Conservation (phyloP, 1,140 invertebrate species). For the Ptiloglossa arizonensis region DNA sequence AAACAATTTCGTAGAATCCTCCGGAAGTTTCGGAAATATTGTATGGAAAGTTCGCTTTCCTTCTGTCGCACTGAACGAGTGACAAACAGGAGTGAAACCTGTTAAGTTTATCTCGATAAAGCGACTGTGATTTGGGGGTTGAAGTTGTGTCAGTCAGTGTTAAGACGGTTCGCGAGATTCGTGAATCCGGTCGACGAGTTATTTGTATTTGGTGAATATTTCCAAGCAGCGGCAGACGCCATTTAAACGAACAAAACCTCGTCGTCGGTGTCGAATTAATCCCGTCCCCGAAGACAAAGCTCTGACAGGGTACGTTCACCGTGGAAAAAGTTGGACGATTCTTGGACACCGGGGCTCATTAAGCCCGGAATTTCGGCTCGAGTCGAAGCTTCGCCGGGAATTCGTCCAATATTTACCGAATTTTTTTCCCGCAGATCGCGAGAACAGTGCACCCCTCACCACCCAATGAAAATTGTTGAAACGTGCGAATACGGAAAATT, state of each 20-base stretch:
- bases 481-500: not conserved
- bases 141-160: no score
- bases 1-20: no score
- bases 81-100: no score
- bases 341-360: slow-evolving; percentile 13
- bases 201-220: not conserved
- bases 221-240: not conserved
- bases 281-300: slow-evolving; percentile 7
- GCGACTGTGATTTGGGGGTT: no score
- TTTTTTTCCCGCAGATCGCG: not conserved
- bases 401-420: slow-evolving; percentile 24
- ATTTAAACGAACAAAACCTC: not conserved
- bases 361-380: slow-evolving; percentile 16
- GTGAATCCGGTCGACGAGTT: not conserved
- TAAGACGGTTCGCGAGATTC: not conserved
- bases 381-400: not conserved
- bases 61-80: no score
- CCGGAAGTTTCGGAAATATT: no score
- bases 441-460: not conserved
- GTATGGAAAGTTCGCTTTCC: no score
- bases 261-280: slow-evolving; percentile 55
- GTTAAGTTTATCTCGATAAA: no score
- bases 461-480: not conserved
- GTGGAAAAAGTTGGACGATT: slow-evolving; percentile 18
- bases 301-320: not conserved